Evolutionary conservation across 2,797 vertebrate species (phyloP), one percentile per base, ranked within the genome.

Genomic region (Ctenochaetus hawaiiensis): DNA sequence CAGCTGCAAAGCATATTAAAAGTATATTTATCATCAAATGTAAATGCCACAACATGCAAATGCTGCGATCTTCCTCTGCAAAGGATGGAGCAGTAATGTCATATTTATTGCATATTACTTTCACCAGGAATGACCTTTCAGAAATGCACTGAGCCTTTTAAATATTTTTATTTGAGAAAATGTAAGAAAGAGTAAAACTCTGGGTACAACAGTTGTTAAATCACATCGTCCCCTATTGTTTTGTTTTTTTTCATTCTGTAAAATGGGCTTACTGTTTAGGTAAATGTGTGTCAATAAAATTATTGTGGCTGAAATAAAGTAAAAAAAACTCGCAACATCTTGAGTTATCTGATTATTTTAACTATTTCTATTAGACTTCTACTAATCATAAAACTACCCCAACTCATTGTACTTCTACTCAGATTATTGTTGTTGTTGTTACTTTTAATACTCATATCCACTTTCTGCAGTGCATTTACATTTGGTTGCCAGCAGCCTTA

Each of bases 41-140:
- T 72, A 81, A 91, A 91, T 90, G 81, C 73, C 81, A 84, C 78
- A 84, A 73, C 77, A 88, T 91, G 82, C 77, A 88, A 92, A 92
- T 86, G 62, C 18, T n/a, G 16, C 52, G 66, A 48, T 81, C 54
- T 73, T 66, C 57, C 45, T 56, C 71, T 73, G 61, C 68, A 17
- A 30, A 68, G 67, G 63, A 62, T 62, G 65, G 41, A 79, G 53
- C 62, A 78, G 51, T 82, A 81, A 58, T 75, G 67, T 75, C 49
- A 45, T 56, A 78, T 76, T 83, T 86, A 86, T 78, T 80, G 67
- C 60, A 41, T 37, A 48, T 10, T n/a, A 52, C 52, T 51, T 69
- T 30, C 8, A 45, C 30, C 34, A 58, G 68, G 58, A 61, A 56
- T 12, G 23, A 54, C 49, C 77, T 61, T 60, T 77, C 13, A 48